A percentile compares a stretch with the other conserved stretches of the same genome.
Conservation (phyloP, 2,797 vertebrate genomes). For the Prunella strophiata region DNA sequence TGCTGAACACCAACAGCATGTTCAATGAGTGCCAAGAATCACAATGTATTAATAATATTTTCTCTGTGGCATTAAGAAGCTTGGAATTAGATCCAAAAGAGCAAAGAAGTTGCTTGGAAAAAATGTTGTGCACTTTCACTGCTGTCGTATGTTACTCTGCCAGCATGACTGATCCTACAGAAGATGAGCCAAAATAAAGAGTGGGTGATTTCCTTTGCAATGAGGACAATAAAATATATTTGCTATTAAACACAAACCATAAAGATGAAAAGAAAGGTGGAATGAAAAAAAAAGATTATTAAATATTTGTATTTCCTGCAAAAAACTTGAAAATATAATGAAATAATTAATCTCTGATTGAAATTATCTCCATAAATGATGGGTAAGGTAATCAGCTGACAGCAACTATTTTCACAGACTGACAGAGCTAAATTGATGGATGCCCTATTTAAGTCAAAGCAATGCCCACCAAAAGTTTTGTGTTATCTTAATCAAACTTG, state of each 20-base stretch:
- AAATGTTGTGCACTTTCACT: constrained; percentile 9
- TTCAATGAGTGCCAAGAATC: constrained; percentile 35
- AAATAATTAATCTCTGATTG: background rate
- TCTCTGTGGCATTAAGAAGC: background rate
- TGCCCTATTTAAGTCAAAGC: background rate
- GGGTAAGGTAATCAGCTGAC: background rate
- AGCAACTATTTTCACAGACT: background rate
- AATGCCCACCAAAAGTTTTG: background rate
- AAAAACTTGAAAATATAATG: background rate
- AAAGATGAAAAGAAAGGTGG: background rate
- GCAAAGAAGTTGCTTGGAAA: constrained; percentile 17
- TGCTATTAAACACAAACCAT: background rate
- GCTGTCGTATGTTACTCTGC: background rate
- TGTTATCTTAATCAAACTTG: background rate
- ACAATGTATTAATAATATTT: constrained; percentile 50
- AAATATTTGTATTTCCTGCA: background rate
- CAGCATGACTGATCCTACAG: constrained; percentile 9
- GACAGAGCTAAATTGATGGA: background rate
- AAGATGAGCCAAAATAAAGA: constrained; percentile 44
- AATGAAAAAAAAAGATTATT: fast-evolving
- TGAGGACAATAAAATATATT: constrained; percentile 13
- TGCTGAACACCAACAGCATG: background rate
- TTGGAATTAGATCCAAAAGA: constrained; percentile 17
- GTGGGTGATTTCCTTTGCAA: background rate
- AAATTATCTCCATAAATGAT: background rate